Evolutionary conservation across 53 echinoderm and acorn worm species (phyloP).

Genomic region (Antedon mediterranea): DNA sequence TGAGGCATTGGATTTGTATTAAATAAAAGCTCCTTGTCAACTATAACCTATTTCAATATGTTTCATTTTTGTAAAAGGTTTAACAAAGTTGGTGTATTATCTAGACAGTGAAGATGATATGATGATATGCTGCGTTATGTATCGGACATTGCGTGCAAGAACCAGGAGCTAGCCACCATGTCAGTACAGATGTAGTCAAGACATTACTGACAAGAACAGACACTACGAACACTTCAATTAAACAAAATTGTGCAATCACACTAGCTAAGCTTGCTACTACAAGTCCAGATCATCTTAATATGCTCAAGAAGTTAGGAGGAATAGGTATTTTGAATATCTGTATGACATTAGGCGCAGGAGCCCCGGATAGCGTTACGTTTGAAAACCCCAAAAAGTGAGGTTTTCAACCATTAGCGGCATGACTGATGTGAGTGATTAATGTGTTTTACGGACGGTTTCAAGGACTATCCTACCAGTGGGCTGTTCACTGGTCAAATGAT

Average conservation of each 20-base stretch:
- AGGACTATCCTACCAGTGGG: too few relatives aligned
- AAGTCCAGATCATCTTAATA: conserved; percentile 57
- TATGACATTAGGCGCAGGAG: too few relatives aligned
- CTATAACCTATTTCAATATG: too few relatives aligned
- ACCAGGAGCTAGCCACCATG: conserved; percentile 14
- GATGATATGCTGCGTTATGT: conserved; percentile 42
- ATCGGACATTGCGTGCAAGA: conserved; percentile 56
- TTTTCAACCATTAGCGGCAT: too few relatives aligned
- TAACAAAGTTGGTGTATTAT: conserved; percentile 15
- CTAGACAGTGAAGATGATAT: conserved; percentile 24
- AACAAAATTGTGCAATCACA: conserved; percentile 88
- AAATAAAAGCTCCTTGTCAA: too few relatives aligned
- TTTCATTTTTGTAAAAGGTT: too few relatives aligned
- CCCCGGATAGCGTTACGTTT: too few relatives aligned
- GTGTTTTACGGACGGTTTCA: too few relatives aligned
- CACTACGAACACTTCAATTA: conserved; percentile 38
- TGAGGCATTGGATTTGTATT: too few relatives aligned
- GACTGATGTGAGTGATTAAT: too few relatives aligned
- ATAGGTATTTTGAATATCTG: conserved; percentile 85
- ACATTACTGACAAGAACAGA: conserved; percentile 61
- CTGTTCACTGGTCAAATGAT: too few relatives aligned
- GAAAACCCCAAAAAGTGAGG: too few relatives aligned
- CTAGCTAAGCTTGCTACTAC: conserved; percentile 63
- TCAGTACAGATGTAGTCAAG: conserved; percentile 43
- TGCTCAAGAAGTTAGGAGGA: conserved; percentile 57